Base-by-base conservation (phyloP, 2,888 invertebrate genomes). In the Agrilus biguttatus region DNA sequence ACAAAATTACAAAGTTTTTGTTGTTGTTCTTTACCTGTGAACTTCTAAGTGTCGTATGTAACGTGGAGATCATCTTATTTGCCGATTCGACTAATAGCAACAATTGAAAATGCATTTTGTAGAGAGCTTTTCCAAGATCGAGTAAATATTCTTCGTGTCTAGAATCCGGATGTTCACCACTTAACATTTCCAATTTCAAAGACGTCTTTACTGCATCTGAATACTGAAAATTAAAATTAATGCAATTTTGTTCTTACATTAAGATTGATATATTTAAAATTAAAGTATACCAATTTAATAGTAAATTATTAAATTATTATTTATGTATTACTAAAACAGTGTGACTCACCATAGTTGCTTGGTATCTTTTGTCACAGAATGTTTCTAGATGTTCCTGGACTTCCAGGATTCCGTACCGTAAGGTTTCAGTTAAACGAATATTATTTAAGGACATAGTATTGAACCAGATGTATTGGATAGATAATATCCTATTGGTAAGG, bases 371-470 rank as follows among this genome's bases (percentile, higher is more conserved):
- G 63, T 95, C 92, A 53, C 90, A 81, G 63, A 90, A 93, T 0
- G 93, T 95, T 64, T 96, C 95, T 51, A 93, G 75, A 64, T 95
- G 95, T 58, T 96, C 95, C 56, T 91, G 88, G 51, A 96, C 83
- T 65, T 95, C 93, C 34, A 96, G 71, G 57, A 93, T 81, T 49
- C 87, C 85, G 63, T 87, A 92, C 40, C 89, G 78, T 42, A 95
- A 74, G 3, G 83, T 78, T 63, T 95, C 93, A 6, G 84, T 76
- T 8, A 92, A 71, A 43, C 80, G 73, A 12, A 80, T 73, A 45
- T 85, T 82, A 37, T 75, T 77, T 19, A 86, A 78, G 8, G 81
- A 76, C 14, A 80, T 75, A 1, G 85, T 72, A 45, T 80, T 79
- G 55, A 78, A 85, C 84, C 90, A 95, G 48, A 95, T 80, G 54